Evolutionary conservation across 1,140 invertebrate species (phyloP).

Genomic region (Drosophila leontia): DNA sequence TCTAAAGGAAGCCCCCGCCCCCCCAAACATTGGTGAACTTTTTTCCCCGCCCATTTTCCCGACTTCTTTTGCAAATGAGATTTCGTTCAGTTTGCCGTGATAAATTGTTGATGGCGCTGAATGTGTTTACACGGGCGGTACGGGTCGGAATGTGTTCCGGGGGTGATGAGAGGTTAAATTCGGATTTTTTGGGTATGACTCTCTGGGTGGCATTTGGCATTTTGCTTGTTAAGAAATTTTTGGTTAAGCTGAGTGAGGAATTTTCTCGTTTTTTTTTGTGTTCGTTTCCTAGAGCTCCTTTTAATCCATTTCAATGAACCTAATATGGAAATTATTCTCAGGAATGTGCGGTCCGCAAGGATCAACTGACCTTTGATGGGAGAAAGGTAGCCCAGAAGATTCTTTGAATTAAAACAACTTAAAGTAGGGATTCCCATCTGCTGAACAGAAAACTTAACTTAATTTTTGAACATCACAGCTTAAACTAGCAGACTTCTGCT

Average conservation of each 20-base stretch:
- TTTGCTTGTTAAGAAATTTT: slow-evolving; percentile 58
- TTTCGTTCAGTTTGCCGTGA: slow-evolving; percentile 76
- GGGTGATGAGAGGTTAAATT: slow-evolving; percentile 34
- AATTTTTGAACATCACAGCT: not conserved
- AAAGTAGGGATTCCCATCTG: slow-evolving; percentile 1
- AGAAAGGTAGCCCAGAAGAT: not conserved
- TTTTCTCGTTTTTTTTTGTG: slow-evolving; percentile 37
- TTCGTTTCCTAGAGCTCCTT: slow-evolving; percentile 29
- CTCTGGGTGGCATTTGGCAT: slow-evolving; percentile 50
- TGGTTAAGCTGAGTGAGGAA: slow-evolving; percentile 40
- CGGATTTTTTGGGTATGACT: slow-evolving; percentile 17
- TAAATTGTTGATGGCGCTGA: slow-evolving; percentile 79
- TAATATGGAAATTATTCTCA: slow-evolving; percentile 63
- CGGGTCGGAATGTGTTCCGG: slow-evolving; percentile 25
- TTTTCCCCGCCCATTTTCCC: slow-evolving; percentile 22
- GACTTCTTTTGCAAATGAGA: slow-evolving; percentile 72
- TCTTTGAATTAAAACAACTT: slow-evolving; percentile 7
- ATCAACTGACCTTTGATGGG: slow-evolving; percentile 5
- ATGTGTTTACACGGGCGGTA: slow-evolving; percentile 70
- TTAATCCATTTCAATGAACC: slow-evolving; percentile 62
- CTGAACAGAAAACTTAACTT: not conserved
- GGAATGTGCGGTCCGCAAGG: slow-evolving; percentile 25
- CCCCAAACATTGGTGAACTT: slow-evolving; percentile 44
- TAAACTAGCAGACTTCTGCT: slow-evolving; percentile 4
- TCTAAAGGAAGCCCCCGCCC: slow-evolving; percentile 6